phyloP scores from a whole-genome alignment of 1,140 invertebrate species.

The Lordiphosa mommai region DNA sequence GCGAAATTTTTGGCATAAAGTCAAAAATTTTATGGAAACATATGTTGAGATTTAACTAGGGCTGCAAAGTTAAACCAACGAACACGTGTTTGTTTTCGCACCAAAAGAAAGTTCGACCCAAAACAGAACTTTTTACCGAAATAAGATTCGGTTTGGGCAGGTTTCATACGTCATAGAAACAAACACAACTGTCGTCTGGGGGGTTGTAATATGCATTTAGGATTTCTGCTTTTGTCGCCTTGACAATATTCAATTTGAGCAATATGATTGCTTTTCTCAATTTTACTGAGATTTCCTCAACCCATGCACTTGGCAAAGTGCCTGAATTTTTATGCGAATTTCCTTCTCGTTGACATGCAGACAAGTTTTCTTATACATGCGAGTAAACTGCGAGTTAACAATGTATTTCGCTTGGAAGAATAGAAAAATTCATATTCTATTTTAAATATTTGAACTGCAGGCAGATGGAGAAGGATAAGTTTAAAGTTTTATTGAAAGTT shows the following conservation, averaged over 20 bases:
- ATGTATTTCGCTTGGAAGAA: background rate
- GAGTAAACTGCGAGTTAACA: conserved; percentile 1
- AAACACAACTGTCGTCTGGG: too few species aligned
- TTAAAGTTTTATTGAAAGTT: background rate
- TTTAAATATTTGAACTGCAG: conserved; percentile 37
- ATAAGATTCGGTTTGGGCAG: too few species aligned
- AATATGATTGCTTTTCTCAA: conserved; percentile 47
- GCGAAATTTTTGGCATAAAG: too few species aligned
- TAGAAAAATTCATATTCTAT: conserved; percentile 21
- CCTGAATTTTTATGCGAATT: conserved; percentile 14
- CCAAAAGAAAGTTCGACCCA: too few species aligned
- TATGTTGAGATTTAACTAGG: too few species aligned
- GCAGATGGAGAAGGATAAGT: background rate
- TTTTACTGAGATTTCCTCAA: conserved; percentile 33
- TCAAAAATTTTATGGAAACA: too few species aligned
- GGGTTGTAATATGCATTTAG: background rate
- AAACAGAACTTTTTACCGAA: too few species aligned
- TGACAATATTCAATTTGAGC: conserved; percentile 40
- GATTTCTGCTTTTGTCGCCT: background rate
- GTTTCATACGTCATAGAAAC: too few species aligned
- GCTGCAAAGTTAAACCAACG: too few species aligned
- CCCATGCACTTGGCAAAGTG: conserved; percentile 22
- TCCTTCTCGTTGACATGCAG: conserved; percentile 26
- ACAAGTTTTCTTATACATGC: conserved; percentile 26
- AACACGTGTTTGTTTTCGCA: too few species aligned